A percentile compares a stretch with the other conserved stretches of the same genome.
These are phyloP conservation scores for Cladopsammia gracilis DNA, from an alignment of 64 coral and sea anemone genomes.

Conservation along the genomic window DNA sequence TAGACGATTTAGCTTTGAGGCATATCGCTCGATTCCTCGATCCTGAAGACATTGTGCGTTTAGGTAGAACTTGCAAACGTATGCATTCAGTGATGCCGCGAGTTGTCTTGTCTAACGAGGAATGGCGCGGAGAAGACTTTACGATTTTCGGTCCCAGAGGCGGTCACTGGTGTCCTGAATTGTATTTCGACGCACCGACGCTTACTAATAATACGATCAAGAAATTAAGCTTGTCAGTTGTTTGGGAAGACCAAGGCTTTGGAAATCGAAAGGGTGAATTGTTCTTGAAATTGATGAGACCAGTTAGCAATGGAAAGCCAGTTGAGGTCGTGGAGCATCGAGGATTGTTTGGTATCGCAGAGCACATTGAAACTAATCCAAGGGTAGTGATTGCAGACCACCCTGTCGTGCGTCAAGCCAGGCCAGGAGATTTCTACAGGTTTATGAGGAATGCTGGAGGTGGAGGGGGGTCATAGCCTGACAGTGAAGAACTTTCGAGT, in stretches of 20 bases:
- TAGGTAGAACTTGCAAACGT: constrained; percentile 16
- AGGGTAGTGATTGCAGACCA: neutral
- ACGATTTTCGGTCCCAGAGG: constrained; percentile 1
- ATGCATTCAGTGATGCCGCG: constrained; percentile 48
- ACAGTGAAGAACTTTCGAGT: constrained; percentile 45
- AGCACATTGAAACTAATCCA: constrained; percentile 2
- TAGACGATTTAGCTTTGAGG: constrained; percentile 31
- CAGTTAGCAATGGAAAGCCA: neutral
- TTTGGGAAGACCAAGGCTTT: constrained; percentile 67
- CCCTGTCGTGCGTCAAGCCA: constrained; percentile 32
- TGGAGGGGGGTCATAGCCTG: constrained; percentile 68
- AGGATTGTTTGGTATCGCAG: constrained; percentile 73
- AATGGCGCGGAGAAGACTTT: constrained; percentile 47
- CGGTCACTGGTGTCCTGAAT: constrained; percentile 50
- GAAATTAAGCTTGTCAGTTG: constrained; percentile 39
- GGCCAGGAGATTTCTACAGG: constrained; percentile 66
- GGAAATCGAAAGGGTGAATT: constrained; percentile 74
- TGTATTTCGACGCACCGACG: constrained; percentile 62
- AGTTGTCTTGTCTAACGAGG: neutral
- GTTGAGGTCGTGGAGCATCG: constrained; percentile 2
- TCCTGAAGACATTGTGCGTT: constrained; percentile 63
- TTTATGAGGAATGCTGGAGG: constrained; percentile 77
- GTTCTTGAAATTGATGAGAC: constrained; percentile 60
- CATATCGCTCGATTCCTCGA: constrained; percentile 58
- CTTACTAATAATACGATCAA: neutral